phyloP scores from a whole-genome alignment of 1,140 invertebrate genomes.

The Megathymus violae region DNA sequence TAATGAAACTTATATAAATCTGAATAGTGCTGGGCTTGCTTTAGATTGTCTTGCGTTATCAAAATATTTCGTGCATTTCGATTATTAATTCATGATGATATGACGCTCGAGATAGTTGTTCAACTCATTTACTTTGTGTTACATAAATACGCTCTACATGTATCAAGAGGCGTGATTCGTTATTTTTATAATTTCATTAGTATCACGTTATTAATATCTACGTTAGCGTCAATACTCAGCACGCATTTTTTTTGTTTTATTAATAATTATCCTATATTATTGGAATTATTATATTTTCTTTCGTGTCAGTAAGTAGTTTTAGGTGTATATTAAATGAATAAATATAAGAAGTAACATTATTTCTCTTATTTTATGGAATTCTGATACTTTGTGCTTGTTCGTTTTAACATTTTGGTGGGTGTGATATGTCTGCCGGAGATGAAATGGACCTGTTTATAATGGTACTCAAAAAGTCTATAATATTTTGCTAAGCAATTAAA shows the following conservation, averaged over 20 bases:
- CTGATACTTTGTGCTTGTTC: no score
- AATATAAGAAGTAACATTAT: conserved; percentile 58
- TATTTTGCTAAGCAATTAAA: no score
- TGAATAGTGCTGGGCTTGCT: no score
- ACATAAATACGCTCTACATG: neutral
- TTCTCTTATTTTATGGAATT: conserved; percentile 36
- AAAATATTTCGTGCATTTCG: no score
- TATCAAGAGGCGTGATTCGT: neutral
- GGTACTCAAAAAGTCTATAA: no score
- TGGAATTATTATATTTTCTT: conserved; percentile 55
- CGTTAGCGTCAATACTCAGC: conserved; percentile 11
- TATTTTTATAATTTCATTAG: neutral
- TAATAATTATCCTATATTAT: conserved; percentile 44
- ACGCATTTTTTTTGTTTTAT: conserved; percentile 10
- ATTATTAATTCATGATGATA: neutral
- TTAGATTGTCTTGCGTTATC: no score
- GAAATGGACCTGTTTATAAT: no score
- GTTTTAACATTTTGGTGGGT: no score
- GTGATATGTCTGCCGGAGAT: no score
- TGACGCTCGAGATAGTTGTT: neutral
- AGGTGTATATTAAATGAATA: conserved; percentile 78
- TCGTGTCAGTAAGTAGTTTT: conserved; percentile 72
- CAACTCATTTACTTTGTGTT: neutral
- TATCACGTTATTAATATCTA: neutral
- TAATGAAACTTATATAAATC: no score